Evolutionary conservation across 2,797 vertebrate genomes (phyloP).

Genomic region (Silurus lanzhouensis): DNA sequence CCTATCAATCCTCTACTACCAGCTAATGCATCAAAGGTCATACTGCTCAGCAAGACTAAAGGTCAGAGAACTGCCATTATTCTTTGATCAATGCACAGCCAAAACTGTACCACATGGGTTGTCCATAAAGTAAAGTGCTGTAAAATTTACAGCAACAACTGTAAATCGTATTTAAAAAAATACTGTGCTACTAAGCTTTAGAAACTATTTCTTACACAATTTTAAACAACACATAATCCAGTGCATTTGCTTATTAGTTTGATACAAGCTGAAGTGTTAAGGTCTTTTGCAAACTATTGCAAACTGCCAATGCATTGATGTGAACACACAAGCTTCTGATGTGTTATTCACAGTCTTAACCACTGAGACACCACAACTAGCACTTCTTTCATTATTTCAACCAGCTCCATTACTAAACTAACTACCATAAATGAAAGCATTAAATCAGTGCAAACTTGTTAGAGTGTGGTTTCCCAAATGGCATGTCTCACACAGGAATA

Average conservation of each 20-base stretch:
- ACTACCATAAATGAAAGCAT: background rate
- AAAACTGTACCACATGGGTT: background rate
- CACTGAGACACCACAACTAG: background rate
- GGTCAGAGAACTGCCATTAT: conserved; percentile 60
- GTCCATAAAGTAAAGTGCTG: background rate
- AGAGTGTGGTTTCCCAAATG: background rate
- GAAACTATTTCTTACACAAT: background rate
- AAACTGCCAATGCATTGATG: background rate
- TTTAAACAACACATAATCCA: background rate
- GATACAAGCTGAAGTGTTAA: background rate
- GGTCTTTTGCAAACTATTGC: background rate
- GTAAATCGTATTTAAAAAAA: background rate
- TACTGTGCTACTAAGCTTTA: background rate
- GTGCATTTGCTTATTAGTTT: background rate
- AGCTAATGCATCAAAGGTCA: conserved; percentile 62
- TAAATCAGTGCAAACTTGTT: background rate
- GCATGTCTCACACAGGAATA: background rate
- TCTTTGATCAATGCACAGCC: background rate
- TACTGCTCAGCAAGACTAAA: conserved; percentile 74
- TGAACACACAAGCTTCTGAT: background rate
- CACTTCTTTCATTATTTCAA: background rate
- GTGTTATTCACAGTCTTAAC: background rate
- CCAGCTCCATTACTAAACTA: background rate
- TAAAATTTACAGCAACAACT: background rate
- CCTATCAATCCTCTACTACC: conserved; percentile 67